phyloP scores from a whole-genome alignment of 1,140 invertebrate species.

The Nephotettix cincticeps region DNA sequence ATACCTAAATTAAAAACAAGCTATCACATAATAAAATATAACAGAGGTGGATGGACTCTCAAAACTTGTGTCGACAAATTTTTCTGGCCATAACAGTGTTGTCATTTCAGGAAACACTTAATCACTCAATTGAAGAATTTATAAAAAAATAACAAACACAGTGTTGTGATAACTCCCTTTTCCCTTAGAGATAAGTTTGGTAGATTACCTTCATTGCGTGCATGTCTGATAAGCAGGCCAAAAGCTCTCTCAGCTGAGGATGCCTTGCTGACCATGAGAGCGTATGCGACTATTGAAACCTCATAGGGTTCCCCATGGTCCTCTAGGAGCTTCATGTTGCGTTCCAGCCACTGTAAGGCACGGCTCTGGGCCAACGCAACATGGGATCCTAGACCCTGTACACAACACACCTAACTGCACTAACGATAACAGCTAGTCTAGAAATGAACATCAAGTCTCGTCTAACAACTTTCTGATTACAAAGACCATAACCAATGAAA shows the following conservation, averaged over 20 bases:
- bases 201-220: slow-evolving; percentile 64
- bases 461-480: background rate
- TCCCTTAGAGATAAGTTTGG: no score
- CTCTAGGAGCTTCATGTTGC: slow-evolving; percentile 73
- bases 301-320: slow-evolving; percentile 75
- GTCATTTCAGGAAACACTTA: no score
- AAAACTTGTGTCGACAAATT: no score
- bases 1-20: no score
- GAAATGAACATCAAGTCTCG: background rate
- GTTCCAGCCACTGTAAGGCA: slow-evolving; percentile 79
- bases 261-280: slow-evolving; percentile 76
- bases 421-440: slow-evolving; percentile 30
- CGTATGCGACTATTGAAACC: slow-evolving; percentile 84
- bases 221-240: slow-evolving; percentile 64
- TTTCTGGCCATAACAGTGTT: no score
- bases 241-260: slow-evolving; percentile 79
- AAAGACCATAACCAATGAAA: background rate
- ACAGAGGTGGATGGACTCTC: no score
- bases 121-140: no score
- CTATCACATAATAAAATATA: no score
- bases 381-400: slow-evolving; percentile 64
- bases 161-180: no score
- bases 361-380: slow-evolving; percentile 67
- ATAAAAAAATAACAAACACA: no score
- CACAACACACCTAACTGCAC: no score